Evolutionary conservation across 2,888 invertebrate species (phyloP), one percentile per base, ranked within the genome.

Genomic region (Harpagoxenus sublaevis): DNA sequence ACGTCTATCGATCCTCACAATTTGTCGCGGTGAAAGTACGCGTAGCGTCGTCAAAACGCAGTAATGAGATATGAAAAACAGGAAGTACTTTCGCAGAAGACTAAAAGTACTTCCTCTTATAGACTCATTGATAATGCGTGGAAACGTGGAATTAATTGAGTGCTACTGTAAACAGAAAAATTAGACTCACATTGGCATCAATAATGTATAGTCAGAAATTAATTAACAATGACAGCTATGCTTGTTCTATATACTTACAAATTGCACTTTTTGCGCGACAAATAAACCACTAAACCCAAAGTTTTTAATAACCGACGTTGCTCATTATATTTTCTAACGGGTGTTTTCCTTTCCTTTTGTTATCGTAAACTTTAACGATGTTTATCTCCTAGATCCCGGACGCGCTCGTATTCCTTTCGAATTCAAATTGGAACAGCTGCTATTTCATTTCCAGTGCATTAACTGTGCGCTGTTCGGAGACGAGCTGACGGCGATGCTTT

Each of bases 391-490:
- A 3, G 73, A 45, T 23, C 23, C 74, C 63, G 18, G 39, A 28
- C 42, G 42, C 83, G 60, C 62, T 51, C n/a, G 60, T 51, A 42
- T 68, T 68, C 28, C 53, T 63, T n/a, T n/a, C 71, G 51, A 82
- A 85, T 91, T 92, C 89, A 92, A 93, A 92, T 81, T 89, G 90
- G 90, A 92, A 92, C 92, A 93, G 92, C 92, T 93, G 93, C 91
- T 93, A 91, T 93, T 93, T 92, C 91, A 91, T 91, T 82, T 93
- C 90, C 92, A 91, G 91, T 92, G 91, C 92, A 93, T 93, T 92
- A 93, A 92, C 88, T 91, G 87, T 88, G 86, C 84, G 83, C 88
- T 85, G 90, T 91, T 90, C 86, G 84, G 89, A 90, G 91, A 88
- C 86, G 89, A 87, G 91, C 90, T 90, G 89, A 92, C 91, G 90